Base-by-base conservation (phyloP, 2,113 vertebrate genomes). In the Chlamydotis undulata region DNA sequence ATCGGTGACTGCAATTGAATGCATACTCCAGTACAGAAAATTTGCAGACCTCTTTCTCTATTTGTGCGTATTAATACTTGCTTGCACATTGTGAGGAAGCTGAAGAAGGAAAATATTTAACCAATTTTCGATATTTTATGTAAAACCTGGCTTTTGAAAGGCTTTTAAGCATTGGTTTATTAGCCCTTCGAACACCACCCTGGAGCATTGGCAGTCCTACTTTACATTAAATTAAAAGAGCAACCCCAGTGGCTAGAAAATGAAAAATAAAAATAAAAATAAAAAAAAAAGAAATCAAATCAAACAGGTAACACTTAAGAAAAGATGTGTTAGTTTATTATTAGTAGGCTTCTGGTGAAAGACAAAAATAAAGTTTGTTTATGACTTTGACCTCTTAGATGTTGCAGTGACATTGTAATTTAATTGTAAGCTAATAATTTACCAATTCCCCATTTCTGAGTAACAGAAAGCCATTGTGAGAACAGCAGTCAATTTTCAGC, bases 401-500 rank as follows among this genome's bases (percentile, higher is more conserved):
- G 83, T 87, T 91, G 37, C 47, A 35, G 80, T 2, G 43, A 70
- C 86, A 80, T 60, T 85, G 52, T 93, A 75, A 94, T 96, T 94
- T 92, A 81, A 89, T 95, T 61, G 75, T 39, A 84, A 85, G 39
- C 49, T 89, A 93, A 97, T 83, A 93, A 96, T 90, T 97, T 95
- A 94, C 68, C 71, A 57, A 12, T 95, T 87, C 41, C 82, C 73
- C 43, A 43, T 57, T 95, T 94, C 9, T 65, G 60, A 89, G 74
- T 70, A 85, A 87, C 89, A 91, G 87, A 87, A 70, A 89, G 89
- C 43, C 55, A 24, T 90, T 85, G 86, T 86, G 70, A 83, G 79
- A 92, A 43, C 23, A 63, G 50, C 39, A 74, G 82, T 71, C 55
- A 87, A 19, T 88, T 93, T 87, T 84, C 83, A 81, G 37, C 65